These are phyloP conservation scores for Phalanger gymnotis DNA, from an alignment of 2,797 vertebrate genomes.

Conservation along the genomic window DNA sequence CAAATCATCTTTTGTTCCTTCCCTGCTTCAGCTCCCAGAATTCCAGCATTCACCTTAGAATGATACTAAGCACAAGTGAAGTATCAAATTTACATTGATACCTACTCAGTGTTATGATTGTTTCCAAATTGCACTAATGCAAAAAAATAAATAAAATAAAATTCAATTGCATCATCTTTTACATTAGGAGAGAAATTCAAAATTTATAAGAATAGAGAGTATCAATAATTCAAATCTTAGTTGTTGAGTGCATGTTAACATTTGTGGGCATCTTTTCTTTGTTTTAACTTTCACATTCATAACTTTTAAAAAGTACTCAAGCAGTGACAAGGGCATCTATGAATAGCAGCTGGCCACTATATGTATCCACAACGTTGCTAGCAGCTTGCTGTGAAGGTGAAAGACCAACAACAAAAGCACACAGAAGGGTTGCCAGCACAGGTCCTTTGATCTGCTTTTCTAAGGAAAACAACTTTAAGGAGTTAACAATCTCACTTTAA, in stretches of 20 bases:
- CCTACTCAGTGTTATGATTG: background rate
- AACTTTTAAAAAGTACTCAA: background rate
- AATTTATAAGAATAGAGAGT: background rate
- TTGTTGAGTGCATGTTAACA: background rate
- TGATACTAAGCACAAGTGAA: background rate
- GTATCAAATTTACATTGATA: background rate
- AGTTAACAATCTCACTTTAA: too few relatives aligned
- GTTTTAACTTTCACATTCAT: background rate
- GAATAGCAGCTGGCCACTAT: background rate
- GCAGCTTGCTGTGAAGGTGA: too few relatives aligned
- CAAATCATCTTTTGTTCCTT: background rate
- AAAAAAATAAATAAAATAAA: background rate
- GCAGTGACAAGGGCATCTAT: background rate
- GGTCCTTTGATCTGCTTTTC: too few relatives aligned
- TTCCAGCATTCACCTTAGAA: background rate
- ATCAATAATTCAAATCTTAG: background rate
- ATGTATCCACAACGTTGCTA: too few relatives aligned
- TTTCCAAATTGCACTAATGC: background rate
- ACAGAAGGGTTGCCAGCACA: too few relatives aligned
- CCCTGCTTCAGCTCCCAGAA: background rate
- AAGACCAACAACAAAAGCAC: too few relatives aligned
- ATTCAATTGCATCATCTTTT: background rate
- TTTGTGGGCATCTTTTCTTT: background rate
- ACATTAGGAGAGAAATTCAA: background rate
- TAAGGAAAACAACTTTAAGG: too few relatives aligned